Percentiles rank a stretch among this genome's conserved stretches.
These are phyloP conservation scores for Euura saliciscinereae DNA, from an alignment of 1,140 invertebrate species.

Conservation along the genomic window DNA sequence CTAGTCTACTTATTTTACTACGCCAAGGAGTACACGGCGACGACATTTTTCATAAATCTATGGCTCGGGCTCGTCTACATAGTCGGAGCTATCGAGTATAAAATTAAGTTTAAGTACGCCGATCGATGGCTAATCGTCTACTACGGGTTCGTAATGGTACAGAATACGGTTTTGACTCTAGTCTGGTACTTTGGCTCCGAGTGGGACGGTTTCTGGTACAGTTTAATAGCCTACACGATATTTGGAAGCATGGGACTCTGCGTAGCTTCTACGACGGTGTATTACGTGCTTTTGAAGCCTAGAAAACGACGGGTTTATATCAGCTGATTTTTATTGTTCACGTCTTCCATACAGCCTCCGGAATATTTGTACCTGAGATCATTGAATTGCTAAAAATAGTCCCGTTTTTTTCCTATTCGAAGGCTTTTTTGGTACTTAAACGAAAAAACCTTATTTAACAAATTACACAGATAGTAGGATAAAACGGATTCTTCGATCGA, in stretches of 20 bases:
- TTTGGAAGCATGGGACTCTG: slow-evolving; percentile 48
- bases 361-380: background rate
- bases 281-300: slow-evolving; percentile 52
- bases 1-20: slow-evolving; percentile 65
- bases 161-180: slow-evolving; percentile 69
- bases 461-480: too few relatives aligned
- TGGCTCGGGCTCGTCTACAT: slow-evolving; percentile 73
- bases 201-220: slow-evolving; percentile 60
- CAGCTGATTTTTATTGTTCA: slow-evolving; percentile 31
- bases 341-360: too few relatives aligned
- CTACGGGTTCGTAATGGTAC: slow-evolving; percentile 66
- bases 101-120: slow-evolving; percentile 73
- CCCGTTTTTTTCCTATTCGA: too few relatives aligned
- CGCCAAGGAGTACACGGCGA: slow-evolving; percentile 62
- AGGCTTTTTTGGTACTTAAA: too few relatives aligned
- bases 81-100: slow-evolving; percentile 76
- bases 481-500: too few relatives aligned
- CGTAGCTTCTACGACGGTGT: slow-evolving; percentile 46
- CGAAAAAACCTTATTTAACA: too few relatives aligned
- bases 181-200: slow-evolving; percentile 66
- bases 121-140: slow-evolving; percentile 70
- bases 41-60: slow-evolving; percentile 65
- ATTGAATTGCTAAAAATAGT: too few relatives aligned
- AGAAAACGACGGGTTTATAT: slow-evolving; percentile 51
- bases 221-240: slow-evolving; percentile 48